Evolutionary conservation across 2,888 invertebrate species (phyloP), one percentile per base, ranked within the genome.

Genomic region (Tridacna crocea): DNA sequence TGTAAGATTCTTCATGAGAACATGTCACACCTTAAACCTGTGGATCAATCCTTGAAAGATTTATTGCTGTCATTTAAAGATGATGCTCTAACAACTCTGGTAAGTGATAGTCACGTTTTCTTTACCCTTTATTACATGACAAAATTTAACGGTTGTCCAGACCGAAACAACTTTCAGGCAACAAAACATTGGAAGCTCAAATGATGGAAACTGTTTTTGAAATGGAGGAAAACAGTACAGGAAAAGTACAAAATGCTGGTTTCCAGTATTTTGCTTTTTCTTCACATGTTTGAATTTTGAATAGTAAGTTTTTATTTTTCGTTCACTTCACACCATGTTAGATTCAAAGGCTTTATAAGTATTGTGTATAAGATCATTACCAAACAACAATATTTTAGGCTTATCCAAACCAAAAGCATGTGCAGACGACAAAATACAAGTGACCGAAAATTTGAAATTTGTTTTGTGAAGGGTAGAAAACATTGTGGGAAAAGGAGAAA

Each of bases 1-100:
- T 94, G 94, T 82, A 90, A 90, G 79, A 90, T 92, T 85, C 91
- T 95, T 27, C 93, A 94, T 81, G 94, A 94, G 82, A 94, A 94
- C 81, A 88, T 93, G 58, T 88, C 91, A n/a, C 91, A 93, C 79
- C 88, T 95, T n/a, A 90, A 93, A 68, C 93, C 91, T 36, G 88
- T 95, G 48, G 94, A 94, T 70, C 91, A 92, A 74, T 90, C 93
- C 13, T 91, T 95, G 73, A 88, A 91, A 75, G 87, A 88, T 22
- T 94, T 94, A 86, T 84, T 91, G 17, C 88, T 90, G 27, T 90
- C 89, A n/a, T 84, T 94, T 22, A 89, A 90, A 72, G 93, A 93
- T 73, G 93, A 94, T 77, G 90, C 92, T 11, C 87, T 94, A 15
- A 92, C 93, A 19, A 91, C 92, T 47, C 80, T 94, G 84, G 94